These are phyloP conservation scores for Diachasmimorpha longicaudata DNA, from an alignment of 1,140 invertebrate species.

Conservation along the genomic window DNA sequence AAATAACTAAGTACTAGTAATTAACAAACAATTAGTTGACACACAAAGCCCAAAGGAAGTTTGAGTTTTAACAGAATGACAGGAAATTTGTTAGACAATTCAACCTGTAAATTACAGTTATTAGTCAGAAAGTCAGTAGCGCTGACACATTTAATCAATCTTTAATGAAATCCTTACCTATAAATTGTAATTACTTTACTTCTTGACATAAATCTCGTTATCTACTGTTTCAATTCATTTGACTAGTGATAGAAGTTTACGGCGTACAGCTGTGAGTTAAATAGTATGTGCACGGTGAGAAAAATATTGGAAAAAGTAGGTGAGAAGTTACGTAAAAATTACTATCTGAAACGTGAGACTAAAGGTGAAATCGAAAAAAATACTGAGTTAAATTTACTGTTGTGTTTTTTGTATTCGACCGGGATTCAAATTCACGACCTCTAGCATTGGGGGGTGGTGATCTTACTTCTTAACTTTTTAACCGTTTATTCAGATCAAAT, in stretches of 20 bases:
- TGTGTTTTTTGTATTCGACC: too few species aligned
- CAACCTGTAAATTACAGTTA: neutral
- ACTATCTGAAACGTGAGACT: too few species aligned
- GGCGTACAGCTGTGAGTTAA: slow-evolving; percentile 1
- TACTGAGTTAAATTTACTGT: too few species aligned
- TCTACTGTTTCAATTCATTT: neutral
- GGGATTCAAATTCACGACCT: too few species aligned
- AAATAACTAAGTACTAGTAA: neutral
- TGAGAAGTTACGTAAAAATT: too few species aligned
- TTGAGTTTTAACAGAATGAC: neutral
- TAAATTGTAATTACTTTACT: slow-evolving; percentile 3
- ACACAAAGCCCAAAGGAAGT: neutral
- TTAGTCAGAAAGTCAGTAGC: neutral
- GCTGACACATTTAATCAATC: neutral
- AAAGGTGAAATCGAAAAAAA: too few species aligned
- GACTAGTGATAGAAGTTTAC: slow-evolving; percentile 8
- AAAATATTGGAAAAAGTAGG: too few species aligned
- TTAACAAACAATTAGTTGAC: neutral
- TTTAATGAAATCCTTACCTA: slow-evolving; percentile 7
- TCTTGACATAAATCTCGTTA: slow-evolving; percentile 16
- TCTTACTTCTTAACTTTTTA: too few species aligned
- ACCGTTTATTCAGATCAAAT: too few species aligned
- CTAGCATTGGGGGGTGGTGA: too few species aligned
- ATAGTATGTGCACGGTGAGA: too few species aligned
- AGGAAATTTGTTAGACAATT: neutral